Conservation (phyloP, 2,888 invertebrate species). For the Caenorhabditis sulstoni region DNA sequence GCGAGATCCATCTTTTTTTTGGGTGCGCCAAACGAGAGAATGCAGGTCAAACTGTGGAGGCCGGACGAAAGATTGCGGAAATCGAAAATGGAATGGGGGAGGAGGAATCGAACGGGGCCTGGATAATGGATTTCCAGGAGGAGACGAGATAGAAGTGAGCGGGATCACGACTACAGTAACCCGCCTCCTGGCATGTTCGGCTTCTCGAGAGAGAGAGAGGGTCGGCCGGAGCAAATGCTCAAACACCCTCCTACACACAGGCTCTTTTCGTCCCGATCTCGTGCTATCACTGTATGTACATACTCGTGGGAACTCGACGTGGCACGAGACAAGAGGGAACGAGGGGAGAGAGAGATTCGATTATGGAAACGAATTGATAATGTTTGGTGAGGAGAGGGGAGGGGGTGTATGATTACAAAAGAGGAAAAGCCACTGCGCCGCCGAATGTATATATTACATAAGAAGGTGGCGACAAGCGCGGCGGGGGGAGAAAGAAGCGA, state of each 20-base stretch:
- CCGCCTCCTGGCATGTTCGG: background rate
- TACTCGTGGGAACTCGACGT: background rate
- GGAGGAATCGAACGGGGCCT: slow-evolving; percentile 7
- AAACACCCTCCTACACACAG: background rate
- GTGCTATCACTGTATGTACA: background rate
- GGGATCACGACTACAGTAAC: background rate
- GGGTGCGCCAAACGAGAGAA: slow-evolving; percentile 22
- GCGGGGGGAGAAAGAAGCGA: slow-evolving; percentile 37
- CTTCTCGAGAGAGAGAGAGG: background rate
- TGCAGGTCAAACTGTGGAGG: slow-evolving; percentile 51
- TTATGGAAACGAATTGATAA: slow-evolving; percentile 28
- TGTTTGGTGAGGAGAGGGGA: no score
- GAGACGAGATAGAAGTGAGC: background rate
- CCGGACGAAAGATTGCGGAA: slow-evolving; percentile 34
- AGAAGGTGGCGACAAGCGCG: slow-evolving; percentile 49
- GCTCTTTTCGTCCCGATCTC: background rate
- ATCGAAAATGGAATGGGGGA: slow-evolving; percentile 39
- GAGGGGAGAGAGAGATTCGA: background rate
- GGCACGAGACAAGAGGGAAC: background rate
- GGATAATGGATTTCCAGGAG: background rate
- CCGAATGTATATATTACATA: slow-evolving; percentile 55
- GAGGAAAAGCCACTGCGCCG: slow-evolving; percentile 44
- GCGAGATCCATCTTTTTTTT: no score
- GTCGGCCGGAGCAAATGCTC: no score
- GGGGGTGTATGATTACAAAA: slow-evolving; percentile 49